Conservation (phyloP, 2,888 invertebrate species). For the Eilema depressum region DNA sequence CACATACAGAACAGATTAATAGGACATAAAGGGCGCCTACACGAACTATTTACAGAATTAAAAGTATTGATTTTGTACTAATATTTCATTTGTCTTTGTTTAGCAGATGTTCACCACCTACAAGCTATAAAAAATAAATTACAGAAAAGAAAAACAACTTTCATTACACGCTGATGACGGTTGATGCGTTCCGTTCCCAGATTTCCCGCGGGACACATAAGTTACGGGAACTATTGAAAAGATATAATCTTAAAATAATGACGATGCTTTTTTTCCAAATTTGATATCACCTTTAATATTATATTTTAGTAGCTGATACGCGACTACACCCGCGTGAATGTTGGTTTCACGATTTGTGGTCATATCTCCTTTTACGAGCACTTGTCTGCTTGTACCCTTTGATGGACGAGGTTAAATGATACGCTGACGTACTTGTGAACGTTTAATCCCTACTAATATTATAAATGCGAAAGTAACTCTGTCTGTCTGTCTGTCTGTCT, state of each 20-base stretch:
- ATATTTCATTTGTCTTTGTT: not conserved
- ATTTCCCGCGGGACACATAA: slow-evolving; percentile 43
- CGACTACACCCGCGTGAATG: too few relatives aligned
- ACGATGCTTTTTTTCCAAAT: not conserved
- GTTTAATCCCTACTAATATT: too few relatives aligned
- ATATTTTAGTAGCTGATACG: too few relatives aligned
- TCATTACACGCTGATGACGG: slow-evolving; percentile 27
- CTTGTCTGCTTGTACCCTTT: too few relatives aligned
- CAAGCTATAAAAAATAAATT: slow-evolving; percentile 19
- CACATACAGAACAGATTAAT: too few relatives aligned
- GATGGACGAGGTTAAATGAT: too few relatives aligned
- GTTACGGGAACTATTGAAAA: slow-evolving; percentile 26
- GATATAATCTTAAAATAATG: slow-evolving; percentile 21
- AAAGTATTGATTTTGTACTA: not conserved
- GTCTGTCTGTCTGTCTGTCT: too few relatives aligned
- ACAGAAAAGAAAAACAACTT: slow-evolving; percentile 13
- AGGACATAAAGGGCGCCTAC: not conserved
- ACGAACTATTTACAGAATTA: not conserved
- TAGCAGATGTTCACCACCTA: not conserved
- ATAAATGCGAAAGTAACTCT: too few relatives aligned
- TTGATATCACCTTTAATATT: not conserved
- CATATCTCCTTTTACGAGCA: too few relatives aligned
- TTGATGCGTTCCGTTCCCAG: slow-evolving; percentile 22
- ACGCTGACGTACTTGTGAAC: too few relatives aligned
- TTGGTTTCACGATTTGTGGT: too few relatives aligned